phyloP scores from a whole-genome alignment of 2,113 vertebrate genomes.

The Baryphthengus martii region DNA sequence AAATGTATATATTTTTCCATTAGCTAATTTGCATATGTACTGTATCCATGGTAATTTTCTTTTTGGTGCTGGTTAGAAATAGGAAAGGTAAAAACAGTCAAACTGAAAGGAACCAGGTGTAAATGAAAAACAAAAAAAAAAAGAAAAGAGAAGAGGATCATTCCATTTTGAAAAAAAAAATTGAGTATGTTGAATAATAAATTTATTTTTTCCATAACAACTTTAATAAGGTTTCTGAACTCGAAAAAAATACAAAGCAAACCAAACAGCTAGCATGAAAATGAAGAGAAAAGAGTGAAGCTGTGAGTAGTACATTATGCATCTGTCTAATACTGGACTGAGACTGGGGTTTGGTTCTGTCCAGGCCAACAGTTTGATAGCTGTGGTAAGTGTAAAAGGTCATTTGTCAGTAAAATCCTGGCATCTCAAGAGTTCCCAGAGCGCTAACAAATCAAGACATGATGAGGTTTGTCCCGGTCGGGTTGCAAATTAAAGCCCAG shows the following conservation, averaged over 20 bases:
- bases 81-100: conserved; percentile 49
- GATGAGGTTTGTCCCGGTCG: neutral
- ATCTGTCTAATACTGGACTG: neutral
- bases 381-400: neutral
- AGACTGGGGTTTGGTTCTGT: neutral
- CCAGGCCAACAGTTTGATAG: neutral
- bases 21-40: conserved; percentile 72
- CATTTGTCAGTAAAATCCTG: neutral
- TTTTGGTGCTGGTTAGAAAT: conserved; percentile 72
- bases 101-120: conserved; percentile 62
- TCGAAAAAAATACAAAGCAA: neutral
- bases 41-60: conserved; percentile 71
- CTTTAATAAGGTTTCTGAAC: conserved; percentile 63
- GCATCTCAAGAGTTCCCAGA: neutral
- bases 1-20: conserved; percentile 72
- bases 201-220: conserved; percentile 71
- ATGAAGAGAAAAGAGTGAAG: neutral
- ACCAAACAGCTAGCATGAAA: neutral
- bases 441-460: neutral
- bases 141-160: conserved; percentile 26
- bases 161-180: conserved; percentile 71
- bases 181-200: conserved; percentile 70
- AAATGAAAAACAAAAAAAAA: conserved; percentile 50
- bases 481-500: neutral
- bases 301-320: neutral